Evolutionary conservation across 2,888 invertebrate genomes (phyloP).

Genomic region (Pyrrhia umbra): DNA sequence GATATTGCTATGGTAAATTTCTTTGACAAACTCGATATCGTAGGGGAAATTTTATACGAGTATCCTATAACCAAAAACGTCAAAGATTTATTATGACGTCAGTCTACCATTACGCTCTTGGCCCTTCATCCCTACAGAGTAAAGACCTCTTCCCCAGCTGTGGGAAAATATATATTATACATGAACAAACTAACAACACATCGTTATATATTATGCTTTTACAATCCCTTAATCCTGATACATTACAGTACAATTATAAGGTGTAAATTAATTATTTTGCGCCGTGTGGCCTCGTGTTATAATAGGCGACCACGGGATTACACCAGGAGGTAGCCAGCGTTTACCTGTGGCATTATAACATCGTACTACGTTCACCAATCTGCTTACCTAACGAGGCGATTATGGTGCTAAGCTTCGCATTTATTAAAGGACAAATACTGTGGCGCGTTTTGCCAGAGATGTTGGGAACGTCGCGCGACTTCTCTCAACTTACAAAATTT

Average conservation of each 20-base stretch:
- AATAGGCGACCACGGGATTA: constrained; percentile 38
- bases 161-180: not conserved
- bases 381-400: constrained; percentile 15
- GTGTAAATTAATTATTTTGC: constrained; percentile 52
- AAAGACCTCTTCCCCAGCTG: too few relatives aligned
- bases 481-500: not conserved
- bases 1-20: too few relatives aligned
- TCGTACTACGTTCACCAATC: constrained; percentile 28
- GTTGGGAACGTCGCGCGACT: not conserved
- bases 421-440: not conserved
- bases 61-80: too few relatives aligned
- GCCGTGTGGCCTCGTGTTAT: constrained; percentile 23
- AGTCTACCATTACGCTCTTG: too few relatives aligned
- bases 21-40: too few relatives aligned
- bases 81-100: too few relatives aligned
- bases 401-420: constrained; percentile 23
- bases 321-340: constrained; percentile 22
- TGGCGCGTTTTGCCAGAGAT: not conserved
- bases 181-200: constrained; percentile 22
- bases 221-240: constrained; percentile 40
- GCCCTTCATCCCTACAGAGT: too few relatives aligned
- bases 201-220: constrained; percentile 11
- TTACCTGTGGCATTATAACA: constrained; percentile 34
- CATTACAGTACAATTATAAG: constrained; percentile 44
- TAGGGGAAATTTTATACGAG: too few relatives aligned